Conservation (phyloP, 2,797 vertebrate species). For the Lepilemur ruficaudatus region DNA sequence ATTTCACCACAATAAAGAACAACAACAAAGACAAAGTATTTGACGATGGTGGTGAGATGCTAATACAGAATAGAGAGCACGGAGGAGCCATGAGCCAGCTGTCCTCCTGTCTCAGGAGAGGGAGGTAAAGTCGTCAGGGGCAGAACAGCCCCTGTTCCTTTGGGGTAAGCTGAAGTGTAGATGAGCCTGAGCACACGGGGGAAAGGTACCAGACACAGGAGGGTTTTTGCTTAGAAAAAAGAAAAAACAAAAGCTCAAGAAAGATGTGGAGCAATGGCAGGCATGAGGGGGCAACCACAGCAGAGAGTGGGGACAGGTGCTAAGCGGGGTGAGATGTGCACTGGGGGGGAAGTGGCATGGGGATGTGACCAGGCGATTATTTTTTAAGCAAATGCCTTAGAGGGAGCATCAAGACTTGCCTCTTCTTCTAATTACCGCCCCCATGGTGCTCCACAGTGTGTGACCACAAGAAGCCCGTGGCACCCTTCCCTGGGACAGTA, state of each 20-base stretch:
- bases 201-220: neutral
- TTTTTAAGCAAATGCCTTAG: neutral
- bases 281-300: accelerated
- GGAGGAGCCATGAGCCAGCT: neutral
- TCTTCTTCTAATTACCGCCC: neutral
- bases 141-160: neutral
- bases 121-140: neutral
- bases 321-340: neutral
- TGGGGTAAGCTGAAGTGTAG: neutral
- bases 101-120: neutral
- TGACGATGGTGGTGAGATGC: too few species aligned
- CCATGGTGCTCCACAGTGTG: neutral
- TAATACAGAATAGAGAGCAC: neutral
- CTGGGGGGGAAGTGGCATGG: neutral
- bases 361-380: neutral
- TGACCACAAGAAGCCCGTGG: neutral
- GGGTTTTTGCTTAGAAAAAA: neutral
- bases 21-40: neutral
- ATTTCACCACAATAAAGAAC: neutral
- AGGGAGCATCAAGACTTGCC: neutral
- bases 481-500: neutral
- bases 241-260: neutral
- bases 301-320: neutral
- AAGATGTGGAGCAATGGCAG: neutral
- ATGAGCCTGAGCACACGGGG: neutral